Base-by-base conservation (phyloP, 2,113 vertebrate species). In the Thalassoma bifasciatum region DNA sequence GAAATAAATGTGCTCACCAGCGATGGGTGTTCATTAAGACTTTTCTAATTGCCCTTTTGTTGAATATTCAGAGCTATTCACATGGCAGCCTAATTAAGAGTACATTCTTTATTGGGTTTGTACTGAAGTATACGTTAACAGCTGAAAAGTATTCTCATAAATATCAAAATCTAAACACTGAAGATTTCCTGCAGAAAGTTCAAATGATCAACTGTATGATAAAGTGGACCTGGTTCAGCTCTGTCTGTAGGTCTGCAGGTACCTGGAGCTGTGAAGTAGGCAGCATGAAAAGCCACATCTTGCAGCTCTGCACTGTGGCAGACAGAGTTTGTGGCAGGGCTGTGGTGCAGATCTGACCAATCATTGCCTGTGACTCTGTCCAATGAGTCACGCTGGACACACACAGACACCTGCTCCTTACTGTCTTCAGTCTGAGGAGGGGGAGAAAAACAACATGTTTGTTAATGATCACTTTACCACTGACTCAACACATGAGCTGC, bases 391-490 rank as follows among this genome's bases (percentile, higher is more conserved):
- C 84, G 84, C 71, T 90, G 88, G 26, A 92, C 62, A 53, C 84
- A 81, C 66, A 91, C 67, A 78, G 89, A 73, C 74, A 92, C 74
- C n/a, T 89, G 87, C 22, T 92, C 91, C 72, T 94, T 93, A 75
- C 49, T 88, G 52, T 93, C 92, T 5, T 88, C 77, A 10, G 59
- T 61, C 92, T 93, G 67, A 46, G 46, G 62, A 64, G 23, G 17
- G 30, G 30, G 6, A 30, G 6, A 30, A 30, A 30, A 30, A 77
- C n/a, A 36, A 17, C 5, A 40, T 4, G 23, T 26, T 46, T 16
- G 9, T 23, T 47, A 49, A 8, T 47, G 7, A 49, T 16, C 8
- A 9, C 19, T 8, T 47, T 21, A 21, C 46, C 8, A 21, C 3
- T 49, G 46, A 10, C 46, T 21, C 8, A 3, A n/a, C 44, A 49